phyloP scores from a whole-genome alignment of 2,888 invertebrate genomes.

The Pristionchus japonicus region DNA sequence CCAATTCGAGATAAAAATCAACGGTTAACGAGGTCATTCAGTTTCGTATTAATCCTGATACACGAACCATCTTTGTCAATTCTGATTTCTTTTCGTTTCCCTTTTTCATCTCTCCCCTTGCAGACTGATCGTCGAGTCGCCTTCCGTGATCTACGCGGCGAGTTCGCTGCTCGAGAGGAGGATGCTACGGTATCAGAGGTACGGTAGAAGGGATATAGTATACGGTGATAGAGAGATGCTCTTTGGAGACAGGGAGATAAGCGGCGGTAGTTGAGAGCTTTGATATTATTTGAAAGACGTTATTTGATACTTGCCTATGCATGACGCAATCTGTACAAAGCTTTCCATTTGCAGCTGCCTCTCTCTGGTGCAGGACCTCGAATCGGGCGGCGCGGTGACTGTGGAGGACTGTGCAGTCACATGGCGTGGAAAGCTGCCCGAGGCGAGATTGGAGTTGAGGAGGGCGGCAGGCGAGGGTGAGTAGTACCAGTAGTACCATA shows the following conservation, averaged over 20 bases:
- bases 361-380: constrained; percentile 11
- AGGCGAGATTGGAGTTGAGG: not conserved
- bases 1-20: no score
- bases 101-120: no score
- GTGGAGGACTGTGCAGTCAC: not conserved
- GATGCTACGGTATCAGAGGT: constrained; percentile 29
- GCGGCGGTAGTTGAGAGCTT: no score
- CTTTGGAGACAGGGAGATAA: no score
- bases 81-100: no score
- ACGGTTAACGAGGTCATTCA: no score
- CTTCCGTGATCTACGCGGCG: constrained; percentile 8
- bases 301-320: no score
- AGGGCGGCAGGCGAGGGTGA: not conserved
- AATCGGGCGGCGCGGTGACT: not conserved
- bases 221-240: no score
- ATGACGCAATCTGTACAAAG: no score
- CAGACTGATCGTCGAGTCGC: constrained; percentile 24
- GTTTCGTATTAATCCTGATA: no score
- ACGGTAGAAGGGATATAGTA: not conserved
- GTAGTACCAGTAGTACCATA: not conserved
- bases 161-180: constrained; percentile 14
- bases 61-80: no score
- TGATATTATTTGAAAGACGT: no score
- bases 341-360: not conserved
- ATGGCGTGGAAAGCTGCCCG: not conserved